Evolutionary conservation across 2,113 vertebrate genomes (phyloP).

Genomic region (Brienomyrus brachyistius): DNA sequence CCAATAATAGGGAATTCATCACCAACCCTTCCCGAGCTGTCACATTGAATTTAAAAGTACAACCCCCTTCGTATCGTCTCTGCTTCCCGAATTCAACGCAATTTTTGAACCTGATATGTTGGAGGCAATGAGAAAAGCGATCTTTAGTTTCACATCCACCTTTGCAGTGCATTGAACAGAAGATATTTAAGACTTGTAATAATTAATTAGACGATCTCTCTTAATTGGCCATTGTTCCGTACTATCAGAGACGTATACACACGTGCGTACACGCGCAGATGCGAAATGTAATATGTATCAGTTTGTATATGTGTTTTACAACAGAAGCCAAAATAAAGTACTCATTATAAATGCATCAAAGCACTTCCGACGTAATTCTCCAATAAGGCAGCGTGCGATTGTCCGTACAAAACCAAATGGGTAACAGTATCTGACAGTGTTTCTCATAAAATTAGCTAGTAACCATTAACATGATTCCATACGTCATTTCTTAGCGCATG

Average conservation of each 20-base stretch:
- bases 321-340: neutral
- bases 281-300: neutral
- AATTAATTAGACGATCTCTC: conserved; percentile 31
- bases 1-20: conserved; percentile 85
- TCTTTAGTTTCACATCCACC: conserved; percentile 22
- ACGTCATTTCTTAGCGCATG: neutral
- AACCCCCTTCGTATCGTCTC: conserved; percentile 69
- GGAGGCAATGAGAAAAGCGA: conserved; percentile 25
- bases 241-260: neutral
- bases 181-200: conserved; percentile 41
- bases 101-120: conserved; percentile 39
- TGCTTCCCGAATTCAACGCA: conserved; percentile 41
- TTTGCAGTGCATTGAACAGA: conserved; percentile 20
- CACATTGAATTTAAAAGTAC: conserved; percentile 91
- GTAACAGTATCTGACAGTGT: neutral
- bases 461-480: neutral
- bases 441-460: neutral
- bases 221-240: conserved; percentile 30
- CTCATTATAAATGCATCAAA: neutral
- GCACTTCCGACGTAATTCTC: neutral
- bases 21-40: conserved; percentile 81
- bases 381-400: neutral
- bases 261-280: neutral
- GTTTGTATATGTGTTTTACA: neutral
- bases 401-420: neutral